These are phyloP conservation scores for Drosophila erecta DNA, from an alignment of 1,140 invertebrate genomes.

Conservation along the genomic window DNA sequence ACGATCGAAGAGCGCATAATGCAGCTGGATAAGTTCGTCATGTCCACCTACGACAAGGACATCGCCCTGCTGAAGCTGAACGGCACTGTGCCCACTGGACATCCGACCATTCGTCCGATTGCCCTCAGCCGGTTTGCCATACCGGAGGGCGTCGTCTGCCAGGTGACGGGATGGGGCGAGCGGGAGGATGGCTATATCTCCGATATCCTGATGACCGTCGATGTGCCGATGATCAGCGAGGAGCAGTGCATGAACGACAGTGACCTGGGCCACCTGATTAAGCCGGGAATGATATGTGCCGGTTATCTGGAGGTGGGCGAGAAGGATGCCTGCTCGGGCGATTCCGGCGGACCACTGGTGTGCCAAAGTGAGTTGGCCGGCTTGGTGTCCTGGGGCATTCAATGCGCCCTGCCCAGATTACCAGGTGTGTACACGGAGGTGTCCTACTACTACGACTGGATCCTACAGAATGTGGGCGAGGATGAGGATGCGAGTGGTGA, in stretches of 20 bases:
- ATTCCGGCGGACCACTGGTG: conserved; percentile 87
- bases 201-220: conserved; percentile 66
- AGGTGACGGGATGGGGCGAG: conserved; percentile 74
- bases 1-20: conserved; percentile 47
- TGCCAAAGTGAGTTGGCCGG: conserved; percentile 86
- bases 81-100: conserved; percentile 56
- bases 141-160: conserved; percentile 46
- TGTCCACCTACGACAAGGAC: conserved; percentile 62
- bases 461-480: conserved; percentile 63
- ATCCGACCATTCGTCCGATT: conserved; percentile 69
- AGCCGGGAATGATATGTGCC: conserved; percentile 77
- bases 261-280: conserved; percentile 26
- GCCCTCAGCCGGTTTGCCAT: conserved; percentile 25
- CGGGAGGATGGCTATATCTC: conserved; percentile 60
- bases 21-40: conserved; percentile 45
- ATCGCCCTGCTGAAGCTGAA: conserved; percentile 62
- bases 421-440: conserved; percentile 91
- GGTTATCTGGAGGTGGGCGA: conserved; percentile 67
- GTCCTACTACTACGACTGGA: conserved; percentile 87
- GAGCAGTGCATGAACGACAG: conserved; percentile 53
- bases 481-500: conserved; percentile 25
- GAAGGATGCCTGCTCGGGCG: conserved; percentile 80
- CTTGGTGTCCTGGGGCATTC: conserved; percentile 89
- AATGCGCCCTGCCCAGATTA: conserved; percentile 87
- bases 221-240: conserved; percentile 63